Evolutionary conservation across 2,797 vertebrate species (phyloP).

Genomic region (Tympanoctomys barrerae): DNA sequence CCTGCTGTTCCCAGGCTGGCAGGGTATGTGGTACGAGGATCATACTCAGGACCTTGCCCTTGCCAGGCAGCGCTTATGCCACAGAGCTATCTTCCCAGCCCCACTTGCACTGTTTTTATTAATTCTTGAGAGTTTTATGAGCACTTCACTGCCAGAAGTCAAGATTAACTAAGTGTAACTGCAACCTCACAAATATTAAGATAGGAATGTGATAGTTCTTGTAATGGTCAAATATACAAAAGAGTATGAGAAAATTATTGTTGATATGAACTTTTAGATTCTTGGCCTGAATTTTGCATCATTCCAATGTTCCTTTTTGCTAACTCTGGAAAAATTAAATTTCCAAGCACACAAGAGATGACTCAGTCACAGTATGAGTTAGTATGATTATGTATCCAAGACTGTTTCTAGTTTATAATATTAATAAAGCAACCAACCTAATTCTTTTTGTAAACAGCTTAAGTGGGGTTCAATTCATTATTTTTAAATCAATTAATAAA

Average conservation of each 20-base stretch:
- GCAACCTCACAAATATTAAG: slow-evolving; percentile 43
- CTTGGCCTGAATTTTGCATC: slow-evolving; percentile 33
- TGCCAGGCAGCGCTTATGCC: no score
- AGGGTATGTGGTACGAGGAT: no score
- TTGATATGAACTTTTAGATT: slow-evolving; percentile 58
- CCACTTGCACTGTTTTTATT: slow-evolving; percentile 36
- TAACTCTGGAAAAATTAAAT: slow-evolving; percentile 61
- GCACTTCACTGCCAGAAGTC: slow-evolving; percentile 50
- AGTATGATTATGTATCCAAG: neutral
- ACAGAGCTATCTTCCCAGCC: no score
- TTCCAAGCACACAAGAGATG: slow-evolving; percentile 24
- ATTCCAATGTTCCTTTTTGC: neutral
- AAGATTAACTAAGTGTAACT: slow-evolving; percentile 15
- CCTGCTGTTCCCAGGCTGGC: no score
- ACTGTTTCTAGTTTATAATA: neutral
- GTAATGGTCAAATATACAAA: slow-evolving; percentile 22
- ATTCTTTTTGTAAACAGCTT: slow-evolving; percentile 4
- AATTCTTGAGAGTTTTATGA: slow-evolving; percentile 34
- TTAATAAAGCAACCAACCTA: slow-evolving; percentile 11
- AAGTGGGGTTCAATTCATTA: neutral
- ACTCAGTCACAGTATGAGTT: neutral
- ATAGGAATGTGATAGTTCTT: slow-evolving; percentile 50
- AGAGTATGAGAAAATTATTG: slow-evolving; percentile 49
- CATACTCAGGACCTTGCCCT: no score
- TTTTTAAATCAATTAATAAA: slow-evolving; percentile 61